phyloP scores from a whole-genome alignment of 2,888 invertebrate species.

The Lasioglossum calceatum region DNA sequence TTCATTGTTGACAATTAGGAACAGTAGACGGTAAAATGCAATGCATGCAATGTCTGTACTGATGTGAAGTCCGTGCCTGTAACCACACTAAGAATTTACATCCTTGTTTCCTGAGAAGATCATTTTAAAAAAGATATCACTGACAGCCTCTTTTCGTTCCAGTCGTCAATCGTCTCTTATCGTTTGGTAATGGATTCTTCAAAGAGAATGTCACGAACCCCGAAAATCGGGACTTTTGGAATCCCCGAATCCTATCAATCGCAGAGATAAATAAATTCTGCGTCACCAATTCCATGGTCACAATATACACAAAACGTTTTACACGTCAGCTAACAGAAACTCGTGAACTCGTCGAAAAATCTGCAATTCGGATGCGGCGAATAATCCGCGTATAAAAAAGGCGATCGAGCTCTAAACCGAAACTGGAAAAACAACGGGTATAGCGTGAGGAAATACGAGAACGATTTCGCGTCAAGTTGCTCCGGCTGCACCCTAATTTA shows the following conservation, averaged over 20 bases:
- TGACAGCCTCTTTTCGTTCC: no score
- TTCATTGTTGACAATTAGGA: no score
- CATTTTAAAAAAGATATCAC: no score
- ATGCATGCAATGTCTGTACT: no score
- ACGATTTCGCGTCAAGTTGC: not conserved
- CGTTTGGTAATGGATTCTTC: no score
- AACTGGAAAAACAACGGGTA: not conserved
- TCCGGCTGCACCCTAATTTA: not conserved
- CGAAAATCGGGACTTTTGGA: no score
- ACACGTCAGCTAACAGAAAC: not conserved
- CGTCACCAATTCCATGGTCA: not conserved
- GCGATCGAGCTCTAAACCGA: not conserved
- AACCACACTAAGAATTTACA: no score
- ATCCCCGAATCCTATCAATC: not conserved
- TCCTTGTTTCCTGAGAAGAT: no score
- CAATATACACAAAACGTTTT: not conserved
- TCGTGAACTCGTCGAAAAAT: not conserved
- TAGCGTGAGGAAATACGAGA: not conserved
- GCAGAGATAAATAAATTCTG: not conserved
- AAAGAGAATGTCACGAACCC: no score
- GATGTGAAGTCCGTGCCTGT: no score
- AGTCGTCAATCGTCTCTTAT: no score
- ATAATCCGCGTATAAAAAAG: not conserved
- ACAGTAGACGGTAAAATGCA: no score
- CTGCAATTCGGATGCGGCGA: not conserved